Evolutionary conservation across 1,140 invertebrate species (phyloP).

Genomic region (Aphidius ervi): DNA sequence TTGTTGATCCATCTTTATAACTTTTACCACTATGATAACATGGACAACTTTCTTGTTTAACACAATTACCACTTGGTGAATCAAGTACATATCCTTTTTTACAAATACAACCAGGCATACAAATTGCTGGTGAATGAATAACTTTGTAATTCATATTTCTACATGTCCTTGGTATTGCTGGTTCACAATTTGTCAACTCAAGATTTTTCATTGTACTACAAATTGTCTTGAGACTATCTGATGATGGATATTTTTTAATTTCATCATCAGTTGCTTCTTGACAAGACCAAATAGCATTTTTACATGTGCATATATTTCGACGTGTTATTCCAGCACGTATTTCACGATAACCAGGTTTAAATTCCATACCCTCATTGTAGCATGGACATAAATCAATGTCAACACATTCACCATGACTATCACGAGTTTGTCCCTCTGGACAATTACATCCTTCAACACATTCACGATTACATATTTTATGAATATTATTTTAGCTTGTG

Average conservation of each 20-base stretch:
- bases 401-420: conserved; percentile 70
- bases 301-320: conserved; percentile 70
- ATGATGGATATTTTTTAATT: conserved; percentile 58
- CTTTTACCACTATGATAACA: conserved; percentile 84
- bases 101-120: conserved; percentile 74
- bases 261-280: conserved; percentile 60
- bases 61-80: conserved; percentile 62
- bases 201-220: conserved; percentile 61
- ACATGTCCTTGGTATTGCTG: conserved; percentile 72
- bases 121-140: conserved; percentile 53
- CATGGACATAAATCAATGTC: conserved; percentile 74
- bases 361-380: conserved; percentile 66
- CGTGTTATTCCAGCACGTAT: conserved; percentile 62
- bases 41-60: conserved; percentile 69
- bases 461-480: conserved; percentile 52
- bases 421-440: conserved; percentile 69
- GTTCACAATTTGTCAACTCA: conserved; percentile 73
- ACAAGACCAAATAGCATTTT: conserved; percentile 69
- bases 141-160: conserved; percentile 68
- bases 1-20: conserved; percentile 71
- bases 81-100: conserved; percentile 73
- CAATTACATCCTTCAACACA: conserved; percentile 90
- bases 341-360: conserved; percentile 70
- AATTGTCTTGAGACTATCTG: conserved; percentile 56
- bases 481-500: conserved; percentile 7